These are phyloP conservation scores for Deladenus siricidicola DNA, from an alignment of 2,888 invertebrate species.

Conservation along the genomic window DNA sequence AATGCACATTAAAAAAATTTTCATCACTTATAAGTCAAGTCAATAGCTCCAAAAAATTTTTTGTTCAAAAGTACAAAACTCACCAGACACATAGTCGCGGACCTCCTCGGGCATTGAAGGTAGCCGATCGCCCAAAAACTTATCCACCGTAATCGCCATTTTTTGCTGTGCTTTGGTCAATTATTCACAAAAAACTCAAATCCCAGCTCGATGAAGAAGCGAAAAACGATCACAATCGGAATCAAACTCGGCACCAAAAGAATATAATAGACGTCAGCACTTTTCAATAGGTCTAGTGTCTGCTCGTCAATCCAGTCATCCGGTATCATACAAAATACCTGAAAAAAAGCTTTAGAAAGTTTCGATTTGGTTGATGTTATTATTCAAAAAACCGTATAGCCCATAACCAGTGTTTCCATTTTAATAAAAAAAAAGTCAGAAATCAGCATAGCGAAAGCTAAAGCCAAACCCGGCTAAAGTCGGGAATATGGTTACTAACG, in stretches of 20 bases:
- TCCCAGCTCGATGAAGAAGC: constrained; percentile 20
- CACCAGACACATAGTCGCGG: constrained; percentile 38
- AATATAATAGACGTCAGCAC: constrained; percentile 21
- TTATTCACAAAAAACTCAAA: constrained; percentile 26
- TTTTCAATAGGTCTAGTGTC: constrained; percentile 18
- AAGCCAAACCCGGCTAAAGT: too few species aligned
- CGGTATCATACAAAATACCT: constrained; percentile 20
- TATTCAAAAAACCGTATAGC: too few species aligned
- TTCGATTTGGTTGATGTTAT: too few species aligned
- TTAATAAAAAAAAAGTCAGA: too few species aligned
- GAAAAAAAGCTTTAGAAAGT: too few species aligned
- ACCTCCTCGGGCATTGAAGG: constrained; percentile 42
- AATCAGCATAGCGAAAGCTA: too few species aligned
- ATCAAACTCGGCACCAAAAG: constrained; percentile 23
- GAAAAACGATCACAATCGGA: constrained; percentile 17
- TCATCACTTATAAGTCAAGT: neutral
- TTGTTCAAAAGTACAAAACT: neutral
- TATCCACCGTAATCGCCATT: constrained; percentile 17
- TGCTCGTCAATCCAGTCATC: constrained; percentile 22
- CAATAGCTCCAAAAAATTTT: neutral
- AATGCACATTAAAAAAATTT: neutral
- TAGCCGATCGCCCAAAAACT: constrained; percentile 35
- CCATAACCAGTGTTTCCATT: too few species aligned
- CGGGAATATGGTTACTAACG: too few species aligned
- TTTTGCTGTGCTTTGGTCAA: too few species aligned